Conservation (phyloP, 1,140 invertebrate genomes). For the Drosophila micromelanica region DNA sequence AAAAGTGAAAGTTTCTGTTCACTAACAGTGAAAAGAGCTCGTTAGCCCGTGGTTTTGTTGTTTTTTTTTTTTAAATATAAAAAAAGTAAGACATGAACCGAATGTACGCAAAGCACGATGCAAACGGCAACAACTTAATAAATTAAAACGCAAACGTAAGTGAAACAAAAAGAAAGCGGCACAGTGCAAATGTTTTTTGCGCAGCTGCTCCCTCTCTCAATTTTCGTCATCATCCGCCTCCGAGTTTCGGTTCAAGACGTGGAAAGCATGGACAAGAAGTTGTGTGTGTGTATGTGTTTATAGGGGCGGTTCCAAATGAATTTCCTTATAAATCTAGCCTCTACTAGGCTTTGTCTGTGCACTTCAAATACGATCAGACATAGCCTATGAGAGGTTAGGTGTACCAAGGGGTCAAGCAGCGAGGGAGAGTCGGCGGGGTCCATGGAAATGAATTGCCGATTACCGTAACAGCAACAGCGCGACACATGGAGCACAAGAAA, state of each 20-base stretch:
- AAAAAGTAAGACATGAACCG: constrained; percentile 54
- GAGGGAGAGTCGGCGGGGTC: not conserved
- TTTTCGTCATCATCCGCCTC: constrained; percentile 23
- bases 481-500: constrained; percentile 3
- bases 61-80: constrained; percentile 40
- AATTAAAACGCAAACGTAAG: constrained; percentile 60
- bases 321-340: constrained; percentile 84
- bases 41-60: constrained; percentile 27
- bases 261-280: constrained; percentile 16
- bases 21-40: constrained; percentile 62
- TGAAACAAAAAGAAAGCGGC: constrained; percentile 68
- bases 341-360: constrained; percentile 85
- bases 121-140: constrained; percentile 64
- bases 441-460: constrained; percentile 11
- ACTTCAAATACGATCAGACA: constrained; percentile 74
- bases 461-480: constrained; percentile 20
- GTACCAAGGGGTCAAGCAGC: constrained; percentile 73
- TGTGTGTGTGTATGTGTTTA: not conserved
- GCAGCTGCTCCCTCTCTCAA: constrained; percentile 14
- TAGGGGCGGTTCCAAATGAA: constrained; percentile 8
- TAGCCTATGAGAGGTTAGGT: constrained; percentile 85
- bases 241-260: not conserved
- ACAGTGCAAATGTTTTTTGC: constrained; percentile 28
- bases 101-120: constrained; percentile 73
- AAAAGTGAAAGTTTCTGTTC: constrained; percentile 73